phyloP scores from a whole-genome alignment of 2,113 vertebrate genomes.

The Megalops atlanticus region DNA sequence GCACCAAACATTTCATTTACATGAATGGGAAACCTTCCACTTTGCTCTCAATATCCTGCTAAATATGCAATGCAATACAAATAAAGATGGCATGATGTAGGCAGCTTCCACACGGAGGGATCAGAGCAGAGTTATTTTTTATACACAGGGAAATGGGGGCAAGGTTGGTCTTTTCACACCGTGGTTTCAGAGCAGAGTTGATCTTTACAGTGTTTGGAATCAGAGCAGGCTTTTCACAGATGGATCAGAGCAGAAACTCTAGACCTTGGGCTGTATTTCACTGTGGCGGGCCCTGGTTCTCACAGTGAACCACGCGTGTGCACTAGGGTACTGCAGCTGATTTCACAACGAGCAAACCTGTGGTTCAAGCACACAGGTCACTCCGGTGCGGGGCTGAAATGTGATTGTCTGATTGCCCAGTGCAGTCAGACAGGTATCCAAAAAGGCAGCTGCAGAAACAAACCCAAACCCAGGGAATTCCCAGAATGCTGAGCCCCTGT shows the following conservation, averaged over 20 bases:
- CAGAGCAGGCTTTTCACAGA: neutral
- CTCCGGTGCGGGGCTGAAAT: neutral
- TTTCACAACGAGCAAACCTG: neutral
- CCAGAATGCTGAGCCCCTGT: neutral
- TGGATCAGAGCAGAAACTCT: neutral
- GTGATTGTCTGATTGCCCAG: too few relatives aligned
- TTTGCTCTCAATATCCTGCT: too few relatives aligned
- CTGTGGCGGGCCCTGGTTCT: neutral
- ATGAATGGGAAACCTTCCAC: too few relatives aligned
- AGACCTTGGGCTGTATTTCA: neutral
- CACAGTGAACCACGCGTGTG: neutral
- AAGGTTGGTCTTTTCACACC: too few relatives aligned
- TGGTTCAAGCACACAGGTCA: neutral
- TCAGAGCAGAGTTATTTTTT: neutral
- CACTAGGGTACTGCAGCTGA: neutral
- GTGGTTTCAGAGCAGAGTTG: too few relatives aligned
- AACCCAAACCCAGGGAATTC: neutral
- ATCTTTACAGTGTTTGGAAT: too few relatives aligned
- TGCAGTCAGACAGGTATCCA: slow-evolving; percentile 5
- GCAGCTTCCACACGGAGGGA: neutral
- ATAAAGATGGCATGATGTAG: too few relatives aligned
- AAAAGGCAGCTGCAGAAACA: neutral
- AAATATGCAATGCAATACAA: too few relatives aligned
- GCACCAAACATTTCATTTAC: too few relatives aligned
- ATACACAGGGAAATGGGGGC: too few relatives aligned